A percentile compares a stretch with the other conserved stretches of the same genome.
phyloP scores from a whole-genome alignment of 37 sponge, comb jelly and placozoan species.

The Chondrosia reniformis region DNA sequence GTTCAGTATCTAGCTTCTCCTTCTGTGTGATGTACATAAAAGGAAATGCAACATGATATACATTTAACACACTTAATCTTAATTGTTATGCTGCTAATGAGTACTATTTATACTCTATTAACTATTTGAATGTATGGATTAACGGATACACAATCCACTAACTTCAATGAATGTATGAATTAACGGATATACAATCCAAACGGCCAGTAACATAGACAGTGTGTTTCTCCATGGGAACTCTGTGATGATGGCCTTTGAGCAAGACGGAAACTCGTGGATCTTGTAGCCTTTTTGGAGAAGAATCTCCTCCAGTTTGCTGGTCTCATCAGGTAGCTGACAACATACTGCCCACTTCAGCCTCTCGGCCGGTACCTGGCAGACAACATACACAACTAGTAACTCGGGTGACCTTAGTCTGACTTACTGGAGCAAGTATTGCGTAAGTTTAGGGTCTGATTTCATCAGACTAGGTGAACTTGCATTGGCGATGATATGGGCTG shows the following conservation, averaged over 20 bases:
- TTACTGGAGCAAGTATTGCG: too few species aligned
- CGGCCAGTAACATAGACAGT: constrained; percentile 55
- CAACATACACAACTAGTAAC: too few species aligned
- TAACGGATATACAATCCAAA: constrained; percentile 60
- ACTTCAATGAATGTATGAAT: too few species aligned
- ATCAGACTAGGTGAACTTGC: too few species aligned
- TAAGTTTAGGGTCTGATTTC: too few species aligned
- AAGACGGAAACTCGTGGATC: constrained; percentile 54
- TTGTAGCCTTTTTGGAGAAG: constrained; percentile 41
- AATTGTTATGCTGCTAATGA: too few species aligned
- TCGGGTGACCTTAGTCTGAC: too few species aligned
- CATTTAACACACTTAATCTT: too few species aligned
- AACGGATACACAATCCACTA: constrained; percentile 65
- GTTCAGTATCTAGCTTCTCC: not conserved
- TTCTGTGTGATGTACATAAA: not conserved
- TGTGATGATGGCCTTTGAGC: constrained; percentile 63
- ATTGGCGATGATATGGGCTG: too few species aligned
- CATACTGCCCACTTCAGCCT: constrained; percentile 40
- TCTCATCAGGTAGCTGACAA: constrained; percentile 35
- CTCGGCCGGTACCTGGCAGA: constrained; percentile 25
- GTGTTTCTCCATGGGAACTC: constrained; percentile 64
- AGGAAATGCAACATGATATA: too few species aligned
- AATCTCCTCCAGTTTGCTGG: constrained; percentile 16
- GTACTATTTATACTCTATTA: too few species aligned
- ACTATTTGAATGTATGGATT: too few species aligned